phyloP scores from a whole-genome alignment of 2,888 invertebrate genomes.

The Brenthis ino region DNA sequence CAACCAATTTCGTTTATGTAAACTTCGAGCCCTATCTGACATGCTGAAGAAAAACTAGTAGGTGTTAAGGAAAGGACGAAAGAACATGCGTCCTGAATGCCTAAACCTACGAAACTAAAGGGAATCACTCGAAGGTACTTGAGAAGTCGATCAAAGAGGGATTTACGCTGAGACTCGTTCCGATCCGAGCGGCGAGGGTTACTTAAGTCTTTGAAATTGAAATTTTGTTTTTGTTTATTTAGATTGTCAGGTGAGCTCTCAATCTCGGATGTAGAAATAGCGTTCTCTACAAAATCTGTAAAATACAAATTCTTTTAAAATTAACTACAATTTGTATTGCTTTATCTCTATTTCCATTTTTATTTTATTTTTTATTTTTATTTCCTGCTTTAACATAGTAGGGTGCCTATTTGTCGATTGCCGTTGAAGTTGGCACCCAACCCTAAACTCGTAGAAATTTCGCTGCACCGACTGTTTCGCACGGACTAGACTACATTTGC shows the following conservation, averaged over 20 bases:
- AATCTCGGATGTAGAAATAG: constrained; percentile 36
- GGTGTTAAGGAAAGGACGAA: constrained; percentile 38
- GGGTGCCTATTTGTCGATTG: constrained; percentile 21
- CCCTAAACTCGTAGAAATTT: constrained; percentile 52
- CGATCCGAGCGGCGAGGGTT: constrained; percentile 47
- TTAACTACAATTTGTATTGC: background rate
- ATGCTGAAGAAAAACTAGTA: constrained; percentile 40
- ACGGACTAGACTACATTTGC: constrained; percentile 52
- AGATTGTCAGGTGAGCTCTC: constrained; percentile 59
- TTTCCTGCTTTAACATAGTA: background rate
- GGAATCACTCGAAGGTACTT: constrained; percentile 54
- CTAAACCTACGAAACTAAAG: constrained; percentile 59
- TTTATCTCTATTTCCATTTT: background rate
- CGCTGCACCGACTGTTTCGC: constrained; percentile 44
- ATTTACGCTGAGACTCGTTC: constrained; percentile 63
- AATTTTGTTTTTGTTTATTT: constrained; percentile 72
- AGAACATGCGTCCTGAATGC: constrained; percentile 54
- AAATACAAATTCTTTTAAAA: constrained; percentile 17
- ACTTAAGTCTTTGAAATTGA: constrained; percentile 64
- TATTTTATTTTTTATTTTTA: background rate
- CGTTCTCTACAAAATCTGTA: constrained; percentile 17
- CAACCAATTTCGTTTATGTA: constrained; percentile 40
- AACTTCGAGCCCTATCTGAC: constrained; percentile 36
- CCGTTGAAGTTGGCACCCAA: constrained; percentile 41
- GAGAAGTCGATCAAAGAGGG: constrained; percentile 73